These are phyloP conservation scores for Ceratina japonica DNA, from an alignment of 1,140 invertebrate species.

Conservation along the genomic window DNA sequence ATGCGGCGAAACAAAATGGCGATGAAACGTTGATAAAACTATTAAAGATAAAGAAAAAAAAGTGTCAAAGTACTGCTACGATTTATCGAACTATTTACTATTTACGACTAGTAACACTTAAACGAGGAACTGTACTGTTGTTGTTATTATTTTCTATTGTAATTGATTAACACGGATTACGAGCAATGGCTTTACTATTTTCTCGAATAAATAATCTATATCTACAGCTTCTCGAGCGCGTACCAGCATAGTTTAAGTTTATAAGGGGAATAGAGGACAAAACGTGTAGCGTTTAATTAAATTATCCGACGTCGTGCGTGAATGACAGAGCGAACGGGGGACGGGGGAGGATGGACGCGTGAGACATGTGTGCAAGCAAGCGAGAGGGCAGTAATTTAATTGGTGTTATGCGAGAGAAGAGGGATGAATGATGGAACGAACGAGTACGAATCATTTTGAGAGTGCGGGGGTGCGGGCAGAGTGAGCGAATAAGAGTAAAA, in stretches of 20 bases:
- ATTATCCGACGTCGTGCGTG: constrained; percentile 17
- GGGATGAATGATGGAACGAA: constrained; percentile 3
- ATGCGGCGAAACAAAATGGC: constrained; percentile 44
- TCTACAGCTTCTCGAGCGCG: constrained; percentile 60
- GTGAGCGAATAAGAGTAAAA: background rate
- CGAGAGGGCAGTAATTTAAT: constrained; percentile 19
- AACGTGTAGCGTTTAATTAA: constrained; percentile 46
- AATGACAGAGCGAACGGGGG: background rate
- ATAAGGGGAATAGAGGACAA: background rate
- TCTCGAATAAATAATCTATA: constrained; percentile 55
- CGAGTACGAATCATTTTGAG: background rate
- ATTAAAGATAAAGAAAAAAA: constrained; percentile 56
- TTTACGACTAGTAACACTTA: constrained; percentile 66
- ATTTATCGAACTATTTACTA: constrained; percentile 68
- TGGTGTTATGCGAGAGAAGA: background rate
- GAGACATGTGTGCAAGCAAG: background rate
- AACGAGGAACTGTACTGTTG: constrained; percentile 53
- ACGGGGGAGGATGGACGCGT: background rate
- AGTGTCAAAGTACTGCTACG: constrained; percentile 75
- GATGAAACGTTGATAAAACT: constrained; percentile 45
- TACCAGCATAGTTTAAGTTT: constrained; percentile 28
- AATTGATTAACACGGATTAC: constrained; percentile 56
- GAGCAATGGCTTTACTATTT: constrained; percentile 59
- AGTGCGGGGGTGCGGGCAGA: background rate
- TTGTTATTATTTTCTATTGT: constrained; percentile 62